Evolutionary conservation across 2,797 vertebrate genomes (phyloP).

Genomic region (Vultur gryphus): DNA sequence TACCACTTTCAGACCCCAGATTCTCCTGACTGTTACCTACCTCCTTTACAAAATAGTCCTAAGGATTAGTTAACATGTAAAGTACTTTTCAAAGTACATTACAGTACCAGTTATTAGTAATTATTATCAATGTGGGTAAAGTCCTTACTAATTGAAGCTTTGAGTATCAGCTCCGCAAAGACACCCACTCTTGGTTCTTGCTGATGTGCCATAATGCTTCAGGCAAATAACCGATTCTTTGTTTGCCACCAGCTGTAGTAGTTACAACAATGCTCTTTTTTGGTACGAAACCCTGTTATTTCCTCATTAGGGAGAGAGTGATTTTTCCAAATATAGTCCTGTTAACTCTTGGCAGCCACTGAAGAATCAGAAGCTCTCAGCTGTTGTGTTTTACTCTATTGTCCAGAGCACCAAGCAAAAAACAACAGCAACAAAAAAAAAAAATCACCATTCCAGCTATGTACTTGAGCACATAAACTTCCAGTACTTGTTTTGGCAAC

Average conservation of each 20-base stretch:
- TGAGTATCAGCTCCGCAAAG: not conserved
- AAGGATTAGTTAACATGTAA: not conserved
- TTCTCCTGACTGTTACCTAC: not conserved
- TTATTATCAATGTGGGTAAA: not conserved
- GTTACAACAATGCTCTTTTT: not conserved
- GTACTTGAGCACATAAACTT: not conserved
- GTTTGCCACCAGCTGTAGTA: not conserved
- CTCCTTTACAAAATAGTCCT: not conserved
- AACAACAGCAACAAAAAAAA: not conserved
- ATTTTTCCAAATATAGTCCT: not conserved
- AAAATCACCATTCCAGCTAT: not conserved
- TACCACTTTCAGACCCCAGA: not conserved
- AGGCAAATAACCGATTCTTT: slow-evolving; percentile 32
- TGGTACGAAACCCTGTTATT: not conserved
- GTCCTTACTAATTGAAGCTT: slow-evolving; percentile 14
- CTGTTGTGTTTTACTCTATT: not conserved
- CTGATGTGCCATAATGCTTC: not conserved
- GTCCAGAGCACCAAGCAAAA: not conserved
- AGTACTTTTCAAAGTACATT: not conserved
- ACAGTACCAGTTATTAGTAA: not conserved
- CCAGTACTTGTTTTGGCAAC: not conserved
- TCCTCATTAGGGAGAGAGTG: not conserved
- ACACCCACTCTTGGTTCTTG: slow-evolving; percentile 20
- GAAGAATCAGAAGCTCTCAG: not conserved
- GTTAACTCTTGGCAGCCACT: slow-evolving; percentile 19